Percentiles rank a stretch among this genome's conserved stretches.
These are phyloP conservation scores for Scylla paramamosain DNA, from an alignment of 1,140 invertebrate genomes.

Conservation along the genomic window DNA sequence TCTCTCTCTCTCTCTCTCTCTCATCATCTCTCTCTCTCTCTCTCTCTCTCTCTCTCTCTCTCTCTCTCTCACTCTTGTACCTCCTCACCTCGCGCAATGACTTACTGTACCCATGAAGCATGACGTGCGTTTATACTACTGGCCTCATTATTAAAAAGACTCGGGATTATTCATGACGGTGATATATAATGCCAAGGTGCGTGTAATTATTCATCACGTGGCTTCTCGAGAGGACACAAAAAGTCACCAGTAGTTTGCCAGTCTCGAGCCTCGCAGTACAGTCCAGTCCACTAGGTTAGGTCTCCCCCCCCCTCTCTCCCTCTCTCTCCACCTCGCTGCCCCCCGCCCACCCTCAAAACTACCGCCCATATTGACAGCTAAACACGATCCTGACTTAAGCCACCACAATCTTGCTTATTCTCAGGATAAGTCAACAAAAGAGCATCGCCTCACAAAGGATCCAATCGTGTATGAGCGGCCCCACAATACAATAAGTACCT, in stretches of 20 bases:
- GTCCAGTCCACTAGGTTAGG: no score
- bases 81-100: no score
- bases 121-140: background rate
- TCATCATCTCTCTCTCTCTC: no score
- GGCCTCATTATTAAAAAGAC: background rate
- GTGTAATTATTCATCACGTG: background rate
- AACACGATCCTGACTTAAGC: slow-evolving; percentile 50
- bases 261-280: no score
- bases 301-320: background rate
- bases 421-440: slow-evolving; percentile 67
- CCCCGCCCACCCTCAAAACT: background rate
- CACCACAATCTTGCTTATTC: slow-evolving; percentile 68
- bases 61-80: no score
- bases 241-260: background rate
- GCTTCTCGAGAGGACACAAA: background rate
- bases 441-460: slow-evolving; percentile 62
- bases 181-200: background rate
- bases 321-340: background rate
- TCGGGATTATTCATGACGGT: background rate
- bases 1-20: no score
- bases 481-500: slow-evolving; percentile 56
- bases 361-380: slow-evolving; percentile 21
- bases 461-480: slow-evolving; percentile 67
- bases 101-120: background rate
- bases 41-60: no score